Conservation (phyloP, 2,797 vertebrate species). For the Myripristis murdjan region DNA sequence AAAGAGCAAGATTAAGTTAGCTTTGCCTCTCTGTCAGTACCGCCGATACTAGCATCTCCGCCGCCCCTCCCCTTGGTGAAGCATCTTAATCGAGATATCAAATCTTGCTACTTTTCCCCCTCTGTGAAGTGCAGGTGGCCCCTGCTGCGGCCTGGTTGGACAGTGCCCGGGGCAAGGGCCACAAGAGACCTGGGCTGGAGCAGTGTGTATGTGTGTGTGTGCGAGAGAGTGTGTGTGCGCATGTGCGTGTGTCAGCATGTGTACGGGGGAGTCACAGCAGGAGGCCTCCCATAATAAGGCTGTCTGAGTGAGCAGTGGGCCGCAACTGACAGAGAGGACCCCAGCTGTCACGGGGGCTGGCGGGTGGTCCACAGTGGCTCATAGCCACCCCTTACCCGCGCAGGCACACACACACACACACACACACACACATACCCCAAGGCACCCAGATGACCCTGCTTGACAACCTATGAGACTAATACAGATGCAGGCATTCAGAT, state of each 20-base stretch:
- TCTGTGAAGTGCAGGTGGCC: constrained; percentile 71
- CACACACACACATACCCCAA: constrained; percentile 47
- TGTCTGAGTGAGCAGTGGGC: constrained; percentile 83
- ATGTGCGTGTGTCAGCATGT: constrained; percentile 59
- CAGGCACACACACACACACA: constrained; percentile 54
- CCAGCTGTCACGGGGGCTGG: constrained; percentile 77
- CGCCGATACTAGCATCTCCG: constrained; percentile 11
- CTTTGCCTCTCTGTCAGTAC: constrained; percentile 19
- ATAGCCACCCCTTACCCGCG: constrained; percentile 44
- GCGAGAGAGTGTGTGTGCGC: too few species aligned
- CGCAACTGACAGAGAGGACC: constrained; percentile 80
- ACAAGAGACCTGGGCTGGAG: constrained; percentile 47
- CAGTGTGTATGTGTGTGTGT: constrained; percentile 39
- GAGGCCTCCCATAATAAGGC: constrained; percentile 79
- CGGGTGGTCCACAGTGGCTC: constrained; percentile 69
- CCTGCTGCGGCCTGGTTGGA: constrained; percentile 76
- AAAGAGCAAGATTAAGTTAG: constrained; percentile 25
- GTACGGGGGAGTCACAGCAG: constrained; percentile 69
- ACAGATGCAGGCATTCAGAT: constrained; percentile 29
- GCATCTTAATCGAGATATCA: constrained; percentile 78
- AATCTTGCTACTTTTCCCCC: constrained; percentile 63
- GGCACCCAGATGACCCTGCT: constrained; percentile 61
- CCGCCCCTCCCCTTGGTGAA: constrained; percentile 23
- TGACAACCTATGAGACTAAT: constrained; percentile 59
- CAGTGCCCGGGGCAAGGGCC: constrained; percentile 69